phyloP scores from a whole-genome alignment of 1,140 invertebrate genomes.

The Drosophila seguyi region DNA sequence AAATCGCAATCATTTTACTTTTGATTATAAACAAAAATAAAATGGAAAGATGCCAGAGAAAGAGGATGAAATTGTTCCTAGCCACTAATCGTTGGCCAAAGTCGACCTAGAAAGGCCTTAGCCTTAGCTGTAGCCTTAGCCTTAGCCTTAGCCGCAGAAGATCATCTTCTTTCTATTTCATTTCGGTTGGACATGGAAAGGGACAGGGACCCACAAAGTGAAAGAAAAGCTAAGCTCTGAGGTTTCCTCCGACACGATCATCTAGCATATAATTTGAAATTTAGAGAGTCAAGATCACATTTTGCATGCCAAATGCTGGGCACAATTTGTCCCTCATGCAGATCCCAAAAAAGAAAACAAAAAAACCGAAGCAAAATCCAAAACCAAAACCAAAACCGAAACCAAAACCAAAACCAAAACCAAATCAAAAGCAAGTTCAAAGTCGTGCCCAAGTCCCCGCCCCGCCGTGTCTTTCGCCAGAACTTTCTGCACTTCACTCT shows the following conservation, averaged over 20 bases:
- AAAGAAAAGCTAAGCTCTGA: constrained; percentile 46
- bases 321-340: constrained; percentile 67
- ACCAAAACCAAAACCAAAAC: constrained; percentile 46
- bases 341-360: constrained; percentile 18
- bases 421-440: constrained; percentile 75
- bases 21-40: constrained; percentile 77
- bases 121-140: constrained; percentile 13
- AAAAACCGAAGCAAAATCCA: constrained; percentile 16
- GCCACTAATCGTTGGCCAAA: constrained; percentile 46
- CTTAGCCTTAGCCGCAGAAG: constrained; percentile 20
- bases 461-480: constrained; percentile 33
- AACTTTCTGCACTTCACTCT: constrained; percentile 55
- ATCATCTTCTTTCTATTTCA: constrained; percentile 66
- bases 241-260: constrained; percentile 54
- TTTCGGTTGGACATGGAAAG: constrained; percentile 58
- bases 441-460: constrained; percentile 65
- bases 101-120: constrained; percentile 54
- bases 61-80: constrained; percentile 50
- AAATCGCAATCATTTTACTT: constrained; percentile 80
- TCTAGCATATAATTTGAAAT: constrained; percentile 73
- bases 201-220: constrained; percentile 48
- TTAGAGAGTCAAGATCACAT: constrained; percentile 60
- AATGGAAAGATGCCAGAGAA: constrained; percentile 35
- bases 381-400: constrained; percentile 16
- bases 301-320: constrained; percentile 78